phyloP scores from a whole-genome alignment of 2,888 invertebrate species.

The Drosophila lacicola region DNA sequence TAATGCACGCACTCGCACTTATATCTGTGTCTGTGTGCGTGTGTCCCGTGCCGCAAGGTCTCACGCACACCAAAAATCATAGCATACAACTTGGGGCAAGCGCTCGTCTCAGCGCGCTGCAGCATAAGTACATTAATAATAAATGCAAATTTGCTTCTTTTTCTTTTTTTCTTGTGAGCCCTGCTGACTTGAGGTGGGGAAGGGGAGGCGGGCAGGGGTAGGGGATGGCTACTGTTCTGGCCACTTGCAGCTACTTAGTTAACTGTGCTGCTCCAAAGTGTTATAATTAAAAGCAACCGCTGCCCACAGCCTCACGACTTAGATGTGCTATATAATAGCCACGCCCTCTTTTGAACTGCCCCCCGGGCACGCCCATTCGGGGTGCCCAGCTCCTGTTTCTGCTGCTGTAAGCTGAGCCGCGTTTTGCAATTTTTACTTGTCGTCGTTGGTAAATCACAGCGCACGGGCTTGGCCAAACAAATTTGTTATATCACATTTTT shows the following conservation, averaged over 20 bases:
- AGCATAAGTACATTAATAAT: conserved; percentile 73
- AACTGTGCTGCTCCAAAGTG: conserved; percentile 54
- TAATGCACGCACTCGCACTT: conserved; percentile 43
- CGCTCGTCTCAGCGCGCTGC: conserved; percentile 30
- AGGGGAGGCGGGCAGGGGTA: not conserved
- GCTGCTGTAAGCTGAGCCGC: conserved; percentile 53
- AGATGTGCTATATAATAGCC: conserved; percentile 22
- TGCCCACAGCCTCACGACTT: conserved; percentile 18
- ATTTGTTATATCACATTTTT: conserved; percentile 41
- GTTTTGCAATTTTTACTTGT: conserved; percentile 61
- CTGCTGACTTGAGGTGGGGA: not conserved
- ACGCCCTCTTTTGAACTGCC: conserved; percentile 4
- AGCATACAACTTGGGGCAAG: conserved; percentile 43
- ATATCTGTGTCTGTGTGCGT: conserved; percentile 14
- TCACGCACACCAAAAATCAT: conserved; percentile 56
- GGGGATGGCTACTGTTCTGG: conserved; percentile 29
- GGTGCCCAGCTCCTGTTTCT: conserved; percentile 26
- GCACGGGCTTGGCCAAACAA: conserved; percentile 48
- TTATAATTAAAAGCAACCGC: conserved; percentile 68
- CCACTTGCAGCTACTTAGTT: conserved; percentile 60
- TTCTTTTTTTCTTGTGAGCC: conserved; percentile 11
- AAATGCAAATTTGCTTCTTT: conserved; percentile 72
- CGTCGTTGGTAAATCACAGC: conserved; percentile 67
- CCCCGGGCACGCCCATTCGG: not conserved
- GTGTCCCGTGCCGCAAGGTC: conserved; percentile 12